Evolutionary conservation across 2,797 vertebrate species (phyloP).

Genomic region (Chrysocyon brachyurus): DNA sequence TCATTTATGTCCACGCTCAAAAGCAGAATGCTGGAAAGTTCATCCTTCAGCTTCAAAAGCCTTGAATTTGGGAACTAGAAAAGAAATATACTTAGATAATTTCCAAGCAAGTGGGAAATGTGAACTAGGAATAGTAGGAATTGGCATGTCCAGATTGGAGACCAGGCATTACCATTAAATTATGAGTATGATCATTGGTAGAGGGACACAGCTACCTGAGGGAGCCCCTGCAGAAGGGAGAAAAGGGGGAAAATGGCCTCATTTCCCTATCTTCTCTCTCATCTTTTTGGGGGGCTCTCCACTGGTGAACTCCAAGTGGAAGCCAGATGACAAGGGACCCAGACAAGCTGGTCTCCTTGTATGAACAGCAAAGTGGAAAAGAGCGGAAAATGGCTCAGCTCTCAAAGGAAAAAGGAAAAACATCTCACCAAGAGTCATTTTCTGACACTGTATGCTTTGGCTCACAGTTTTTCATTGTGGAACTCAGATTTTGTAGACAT

Average conservation of each 20-base stretch:
- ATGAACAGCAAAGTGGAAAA: neutral
- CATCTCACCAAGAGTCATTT: neutral
- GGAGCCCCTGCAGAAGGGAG: neutral
- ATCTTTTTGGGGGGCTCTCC: neutral
- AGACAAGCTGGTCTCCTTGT: neutral
- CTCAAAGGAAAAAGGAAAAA: neutral
- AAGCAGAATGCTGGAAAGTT: neutral
- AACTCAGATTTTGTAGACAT: neutral
- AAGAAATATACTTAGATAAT: neutral
- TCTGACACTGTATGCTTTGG: neutral
- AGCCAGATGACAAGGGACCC: neutral
- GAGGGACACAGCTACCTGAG: neutral
- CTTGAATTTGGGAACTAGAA: neutral
- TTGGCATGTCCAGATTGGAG: neutral
- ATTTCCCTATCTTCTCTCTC: neutral
- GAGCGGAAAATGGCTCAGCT: neutral
- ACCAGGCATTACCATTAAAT: neutral
- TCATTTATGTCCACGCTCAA: neutral
- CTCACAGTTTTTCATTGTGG: neutral
- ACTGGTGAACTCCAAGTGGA: neutral
- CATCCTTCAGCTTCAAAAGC: neutral
- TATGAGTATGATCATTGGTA: neutral
- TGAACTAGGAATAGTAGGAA: neutral
- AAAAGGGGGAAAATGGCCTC: neutral
- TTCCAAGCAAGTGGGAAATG: conserved; percentile 19